Conservation (phyloP, 2,113 vertebrate genomes). For the Anhinga anhinga region DNA sequence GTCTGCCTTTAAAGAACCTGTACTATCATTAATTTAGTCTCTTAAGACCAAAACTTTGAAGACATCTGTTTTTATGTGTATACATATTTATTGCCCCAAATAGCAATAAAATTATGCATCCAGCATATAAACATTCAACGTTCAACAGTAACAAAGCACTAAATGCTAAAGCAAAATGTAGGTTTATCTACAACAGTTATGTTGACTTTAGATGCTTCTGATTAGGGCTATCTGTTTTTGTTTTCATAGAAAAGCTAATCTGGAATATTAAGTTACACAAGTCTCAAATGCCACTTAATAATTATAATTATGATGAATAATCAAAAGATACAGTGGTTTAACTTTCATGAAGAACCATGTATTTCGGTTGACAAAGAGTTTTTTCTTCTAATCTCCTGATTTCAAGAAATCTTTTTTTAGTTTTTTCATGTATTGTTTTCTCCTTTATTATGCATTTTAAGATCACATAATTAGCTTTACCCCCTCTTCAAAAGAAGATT, state of each 20-base stretch:
- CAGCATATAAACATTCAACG: background rate
- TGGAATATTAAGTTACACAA: background rate
- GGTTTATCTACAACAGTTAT: background rate
- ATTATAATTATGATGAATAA: background rate
- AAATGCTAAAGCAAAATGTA: background rate
- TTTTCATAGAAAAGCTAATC: background rate
- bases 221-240: background rate
- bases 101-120: background rate
- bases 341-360: background rate
- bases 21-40: background rate
- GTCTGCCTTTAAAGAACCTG: background rate
- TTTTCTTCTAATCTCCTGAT: background rate
- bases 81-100: background rate
- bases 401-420: background rate
- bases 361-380: background rate
- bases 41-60: background rate
- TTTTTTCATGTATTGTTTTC: background rate
- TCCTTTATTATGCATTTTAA: background rate
- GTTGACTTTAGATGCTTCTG: background rate
- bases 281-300: background rate
- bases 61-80: background rate
- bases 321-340: background rate
- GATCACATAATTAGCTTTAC: background rate
- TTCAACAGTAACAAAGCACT: background rate
- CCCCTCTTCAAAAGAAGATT: background rate